Evolutionary conservation across 2,888 invertebrate species (phyloP), one percentile per base, ranked within the genome.

Genomic region (Luperina testacea): DNA sequence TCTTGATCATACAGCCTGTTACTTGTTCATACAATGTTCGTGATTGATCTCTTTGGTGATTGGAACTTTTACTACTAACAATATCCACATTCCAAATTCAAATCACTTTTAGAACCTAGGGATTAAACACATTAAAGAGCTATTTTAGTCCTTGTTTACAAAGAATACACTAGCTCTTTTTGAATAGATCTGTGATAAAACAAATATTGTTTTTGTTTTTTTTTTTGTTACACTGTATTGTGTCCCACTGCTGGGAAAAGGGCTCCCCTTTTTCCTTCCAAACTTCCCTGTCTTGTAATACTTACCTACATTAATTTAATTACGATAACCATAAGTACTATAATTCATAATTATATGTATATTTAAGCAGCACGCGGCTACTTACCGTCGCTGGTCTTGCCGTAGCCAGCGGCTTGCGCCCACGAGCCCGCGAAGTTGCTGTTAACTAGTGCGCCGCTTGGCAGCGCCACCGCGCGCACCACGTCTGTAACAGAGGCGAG

Each of bases 361-460:
- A 38, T 24, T 38, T 24, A 17, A 53, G 24, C 24, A 24, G 78
- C 63, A 27, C 13, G 51, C 17, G 63, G 24, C 11, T 13, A 38
- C 86, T 86, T 72, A 92, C 92, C 75, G 48, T 92, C 91, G 6
- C 77, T 85, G 20, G 90, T 90, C 78, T 87, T 89, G 57, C 93
- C 92, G 82, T 88, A 93, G 51, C 93, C 93, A 72, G 90, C 90
- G 53, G 91, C 90, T 4, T 74, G 81, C 13, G 84, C 92, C 86
- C 81, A 87, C 57, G 74, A 83, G 45, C 89, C 90, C 64, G 86
- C 92, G 72, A 88, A 92, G 68, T 85, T 88, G 70, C 81, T 82
- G 83, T 6, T 86, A n/a, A 80, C 72, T 48, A 85, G 48, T 61
- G 81, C 69, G 11, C 90, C 89, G 32, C 84, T 77, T 0, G 93